Conservation (phyloP, 1,140 invertebrate species). For the Drosophila chauvacae region DNA sequence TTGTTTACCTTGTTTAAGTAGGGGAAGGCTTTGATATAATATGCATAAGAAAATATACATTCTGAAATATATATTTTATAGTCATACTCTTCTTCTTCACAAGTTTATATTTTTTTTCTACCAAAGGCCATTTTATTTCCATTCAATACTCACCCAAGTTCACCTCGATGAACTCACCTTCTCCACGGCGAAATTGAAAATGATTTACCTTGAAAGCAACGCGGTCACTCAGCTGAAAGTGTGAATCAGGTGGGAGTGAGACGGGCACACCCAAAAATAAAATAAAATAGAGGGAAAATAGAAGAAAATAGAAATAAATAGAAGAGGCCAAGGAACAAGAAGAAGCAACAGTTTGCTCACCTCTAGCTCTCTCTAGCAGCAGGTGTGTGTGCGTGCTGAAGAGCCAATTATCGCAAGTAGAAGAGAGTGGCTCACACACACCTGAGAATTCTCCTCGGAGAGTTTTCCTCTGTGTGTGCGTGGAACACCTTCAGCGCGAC, state of each 20-base stretch:
- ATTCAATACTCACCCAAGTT: constrained; percentile 30
- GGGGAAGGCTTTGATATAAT: not conserved
- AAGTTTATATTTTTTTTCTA: not conserved
- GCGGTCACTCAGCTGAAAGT: constrained; percentile 59
- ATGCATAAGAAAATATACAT: not conserved
- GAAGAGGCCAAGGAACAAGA: constrained; percentile 43
- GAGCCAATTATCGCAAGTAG: constrained; percentile 32
- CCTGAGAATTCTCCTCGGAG: constrained; percentile 17
- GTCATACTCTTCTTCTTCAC: no score
- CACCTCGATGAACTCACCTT: constrained; percentile 23
- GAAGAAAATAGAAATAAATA: constrained; percentile 20
- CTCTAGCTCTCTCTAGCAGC: constrained; percentile 45
- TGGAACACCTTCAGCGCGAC: constrained; percentile 78
- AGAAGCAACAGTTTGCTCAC: constrained; percentile 52
- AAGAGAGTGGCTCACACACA: constrained; percentile 29
- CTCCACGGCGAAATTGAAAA: constrained; percentile 19
- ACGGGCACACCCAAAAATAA: constrained; percentile 23
- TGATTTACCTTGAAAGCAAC: constrained; percentile 75
- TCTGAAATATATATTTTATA: not conserved
- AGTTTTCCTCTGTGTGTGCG: constrained; percentile 15
- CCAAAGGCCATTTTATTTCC: not conserved
- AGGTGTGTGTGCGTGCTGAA: constrained; percentile 59
- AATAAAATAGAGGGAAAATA: constrained; percentile 25
- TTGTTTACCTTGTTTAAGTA: not conserved
- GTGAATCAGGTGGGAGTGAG: constrained; percentile 43